Conservation (phyloP, 2,888 invertebrate species). For the Noctua janthe region DNA sequence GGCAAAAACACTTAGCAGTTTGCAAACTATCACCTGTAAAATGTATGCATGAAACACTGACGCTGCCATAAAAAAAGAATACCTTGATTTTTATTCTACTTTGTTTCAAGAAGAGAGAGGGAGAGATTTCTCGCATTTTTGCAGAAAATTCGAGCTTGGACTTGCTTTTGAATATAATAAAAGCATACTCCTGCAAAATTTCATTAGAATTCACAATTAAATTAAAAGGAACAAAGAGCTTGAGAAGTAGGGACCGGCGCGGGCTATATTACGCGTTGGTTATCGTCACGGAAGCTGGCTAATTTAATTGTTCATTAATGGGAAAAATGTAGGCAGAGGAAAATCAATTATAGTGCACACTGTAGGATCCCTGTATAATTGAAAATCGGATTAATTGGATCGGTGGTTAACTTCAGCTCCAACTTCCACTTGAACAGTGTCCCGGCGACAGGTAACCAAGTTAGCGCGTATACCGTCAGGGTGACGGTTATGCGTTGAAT, state of each 20-base stretch:
- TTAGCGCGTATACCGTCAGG: conserved; percentile 66
- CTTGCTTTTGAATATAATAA: conserved; percentile 38
- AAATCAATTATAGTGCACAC: conserved; percentile 64
- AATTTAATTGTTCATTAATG: conserved; percentile 39
- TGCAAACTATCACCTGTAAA: background rate
- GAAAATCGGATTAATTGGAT: conserved; percentile 70
- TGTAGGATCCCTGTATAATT: conserved; percentile 53
- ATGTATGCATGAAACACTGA: background rate
- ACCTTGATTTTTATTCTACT: background rate
- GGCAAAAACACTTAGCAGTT: conserved; percentile 5
- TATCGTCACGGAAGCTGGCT: conserved; percentile 27
- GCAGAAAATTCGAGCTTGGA: conserved; percentile 17
- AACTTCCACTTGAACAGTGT: conserved; percentile 71
- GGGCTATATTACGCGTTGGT: conserved; percentile 18
- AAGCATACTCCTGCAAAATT: conserved; percentile 43
- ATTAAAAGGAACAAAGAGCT: conserved; percentile 44
- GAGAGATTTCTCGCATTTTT: conserved; percentile 19
- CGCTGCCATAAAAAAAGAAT: background rate
- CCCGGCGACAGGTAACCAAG: conserved; percentile 71
- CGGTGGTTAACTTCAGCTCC: conserved; percentile 63
- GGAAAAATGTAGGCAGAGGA: conserved; percentile 15
- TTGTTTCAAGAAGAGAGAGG: background rate
- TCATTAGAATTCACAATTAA: conserved; percentile 52
- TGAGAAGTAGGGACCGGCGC: conserved; percentile 26
- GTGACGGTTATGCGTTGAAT: conserved; percentile 72